Base-by-base conservation (phyloP, 2,113 vertebrate genomes). In the Chinchilla lanigera region DNA sequence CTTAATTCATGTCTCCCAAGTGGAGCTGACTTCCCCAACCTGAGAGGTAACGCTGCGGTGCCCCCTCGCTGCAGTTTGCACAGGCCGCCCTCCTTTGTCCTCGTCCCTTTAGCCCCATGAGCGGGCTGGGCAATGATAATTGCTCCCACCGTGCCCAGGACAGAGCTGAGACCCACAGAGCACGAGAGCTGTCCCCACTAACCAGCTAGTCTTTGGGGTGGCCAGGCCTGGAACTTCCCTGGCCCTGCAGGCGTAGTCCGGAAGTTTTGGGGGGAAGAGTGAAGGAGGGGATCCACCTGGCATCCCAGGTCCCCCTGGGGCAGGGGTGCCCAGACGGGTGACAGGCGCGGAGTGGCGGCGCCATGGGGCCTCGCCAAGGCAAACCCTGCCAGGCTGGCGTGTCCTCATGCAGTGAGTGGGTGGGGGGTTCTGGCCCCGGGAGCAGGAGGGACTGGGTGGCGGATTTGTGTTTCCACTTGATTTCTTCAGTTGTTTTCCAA, bases 401-500 rank as follows among this genome's bases (percentile, higher is more conserved):
- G 5, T 78, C 63, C 69, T 89, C 33, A 38, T 1, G 63, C 4
- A 0, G 47, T 2, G 73, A 10, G 75, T 9, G 6, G 47, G 56
- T 58, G 91, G 96, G 8, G 50, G 93, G 97, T 61, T 63, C 94
- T 90, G 94, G 38, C 89, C 95, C 35, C 16, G 81, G 96, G 84
- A 95, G 85, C 89, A 13, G 94, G 95, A 85, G 93, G 58, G 87
- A 50, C 97, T 3, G 69, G 85, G 89, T 86, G 89, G 86, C 83
- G 94, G 97, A 94, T 95, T 95, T 97, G 82, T 96, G 87, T 86
- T 97, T 98, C 98, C 98, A 98, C 98, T 98, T 98, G 98, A 98
- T 98, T 97, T 98, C 98, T 94, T 96, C 92, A 38, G 96, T 97
- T 98, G 95, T 98, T 98, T 98, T 97, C 97, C 95, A 97, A 97